Evolutionary conservation across 2,888 invertebrate species (phyloP).

Genomic region (Gandaritis pyraliata): DNA sequence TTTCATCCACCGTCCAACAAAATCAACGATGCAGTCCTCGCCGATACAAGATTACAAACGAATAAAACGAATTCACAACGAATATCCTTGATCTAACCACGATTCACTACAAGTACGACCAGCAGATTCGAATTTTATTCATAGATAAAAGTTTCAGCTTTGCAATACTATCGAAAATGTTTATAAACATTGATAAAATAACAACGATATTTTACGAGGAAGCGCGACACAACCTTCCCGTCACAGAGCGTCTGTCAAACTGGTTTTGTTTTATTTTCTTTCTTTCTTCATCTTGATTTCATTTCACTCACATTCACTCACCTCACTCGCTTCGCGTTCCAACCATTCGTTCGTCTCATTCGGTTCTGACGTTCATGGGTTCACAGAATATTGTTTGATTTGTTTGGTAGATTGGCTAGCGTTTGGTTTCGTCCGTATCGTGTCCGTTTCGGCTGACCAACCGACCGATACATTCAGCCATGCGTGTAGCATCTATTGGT

Average conservation of each 20-base stretch:
- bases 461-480: too few relatives aligned
- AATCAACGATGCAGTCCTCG: slow-evolving; percentile 69
- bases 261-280: slow-evolving; percentile 54
- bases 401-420: too few relatives aligned
- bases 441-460: too few relatives aligned
- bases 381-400: background rate
- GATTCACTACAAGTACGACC: slow-evolving; percentile 42
- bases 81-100: slow-evolving; percentile 55
- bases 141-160: slow-evolving; percentile 47
- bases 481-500: too few relatives aligned
- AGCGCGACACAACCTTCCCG: slow-evolving; percentile 59
- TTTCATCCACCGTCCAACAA: slow-evolving; percentile 74
- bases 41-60: slow-evolving; percentile 78
- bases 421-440: too few relatives aligned
- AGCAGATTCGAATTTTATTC: slow-evolving; percentile 58
- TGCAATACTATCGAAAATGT: slow-evolving; percentile 60
- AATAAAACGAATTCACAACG: slow-evolving; percentile 73
- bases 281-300: background rate
- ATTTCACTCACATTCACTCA: slow-evolving; percentile 1
- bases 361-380: too few relatives aligned
- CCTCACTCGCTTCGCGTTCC: too few relatives aligned
- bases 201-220: slow-evolving; percentile 63
- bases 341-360: background rate
- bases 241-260: slow-evolving; percentile 68
- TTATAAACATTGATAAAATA: slow-evolving; percentile 76